Base-by-base conservation (phyloP, 2,113 vertebrate genomes). In the Zosterops pallidus region DNA sequence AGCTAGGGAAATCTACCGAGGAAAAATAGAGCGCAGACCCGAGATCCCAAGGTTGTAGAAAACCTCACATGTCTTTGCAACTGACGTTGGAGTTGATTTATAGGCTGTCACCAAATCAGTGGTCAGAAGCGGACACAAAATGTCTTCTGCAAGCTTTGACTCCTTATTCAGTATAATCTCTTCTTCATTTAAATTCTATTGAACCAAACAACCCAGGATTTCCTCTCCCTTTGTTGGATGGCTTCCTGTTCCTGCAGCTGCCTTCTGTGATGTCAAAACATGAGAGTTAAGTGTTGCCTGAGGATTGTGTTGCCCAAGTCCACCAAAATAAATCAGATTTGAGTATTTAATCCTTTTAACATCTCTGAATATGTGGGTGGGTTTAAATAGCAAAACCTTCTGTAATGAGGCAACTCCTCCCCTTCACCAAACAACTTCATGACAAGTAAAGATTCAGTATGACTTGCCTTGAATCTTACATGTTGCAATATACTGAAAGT, bases 151-250 rank as follows among this genome's bases (percentile, higher is more conserved):
- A 74, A 74, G 90, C 94, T 83, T 88, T 76, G 90, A 93, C 67
- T 93, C 74, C 84, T 92, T 94, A 70, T 83, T 93, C 90, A 94
- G 82, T 85, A 41, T 53, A 92, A 94, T 63, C 56, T 94, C 59
- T 24, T 95, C 93, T 97, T 96, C 94, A 92, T 95, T 94, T 94
- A 69, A 81, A 94, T 95, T 96, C 95, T 74, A 53, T 65, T 86
- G 92, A 96, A 91, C 55, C 78, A 21, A 95, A 89, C 50, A 95
- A 59, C 63, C 42, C 81, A 91, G 94, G 87, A 96, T 95, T 94
- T 96, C 95, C 92, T 91, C 63, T 93, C 52, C 44, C 64, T 94
- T 96, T 95, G 90, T 91, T 95, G 63, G 56, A 55, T 39, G 71
- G 92, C 52, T 96, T 96, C 95, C 95, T 95, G 78, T 70, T 49